A percentile compares a stretch with the other conserved stretches of the same genome.
These are phyloP conservation scores for Ophthalmolycus amberensis DNA, from an alignment of 2,113 vertebrate species.

Conservation along the genomic window DNA sequence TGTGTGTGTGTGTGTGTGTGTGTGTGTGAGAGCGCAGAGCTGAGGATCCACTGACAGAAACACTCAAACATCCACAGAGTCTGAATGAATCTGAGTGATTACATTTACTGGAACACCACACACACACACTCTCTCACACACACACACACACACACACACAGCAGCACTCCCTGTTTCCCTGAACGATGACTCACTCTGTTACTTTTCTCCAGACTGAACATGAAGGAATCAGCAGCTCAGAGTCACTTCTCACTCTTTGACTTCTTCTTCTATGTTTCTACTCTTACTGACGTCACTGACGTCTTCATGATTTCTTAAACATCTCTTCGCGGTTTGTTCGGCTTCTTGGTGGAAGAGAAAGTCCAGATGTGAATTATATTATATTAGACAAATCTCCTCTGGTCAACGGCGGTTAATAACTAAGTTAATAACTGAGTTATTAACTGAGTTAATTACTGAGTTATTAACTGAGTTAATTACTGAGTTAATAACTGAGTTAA, in stretches of 20 bases:
- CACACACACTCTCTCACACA: not conserved
- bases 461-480: too few species aligned
- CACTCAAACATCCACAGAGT: constrained; percentile 9
- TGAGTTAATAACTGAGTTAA: too few species aligned
- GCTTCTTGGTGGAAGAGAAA: too few species aligned
- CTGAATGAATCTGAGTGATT: constrained; percentile 16
- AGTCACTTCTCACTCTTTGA: not conserved
- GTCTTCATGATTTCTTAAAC: too few species aligned
- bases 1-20: too few species aligned
- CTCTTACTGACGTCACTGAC: too few species aligned
- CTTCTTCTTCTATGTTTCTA: not conserved
- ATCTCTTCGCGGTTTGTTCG: too few species aligned
- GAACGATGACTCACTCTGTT: constrained; percentile 50
- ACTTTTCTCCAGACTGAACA: constrained; percentile 8
- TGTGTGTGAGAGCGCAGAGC: not conserved
- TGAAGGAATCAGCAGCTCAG: not conserved
- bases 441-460: too few species aligned
- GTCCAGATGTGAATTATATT: too few species aligned
- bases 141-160: not conserved
- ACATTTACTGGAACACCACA: constrained; percentile 28
- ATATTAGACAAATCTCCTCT: too few species aligned
- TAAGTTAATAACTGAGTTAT: too few species aligned
- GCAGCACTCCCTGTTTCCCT: constrained; percentile 17
- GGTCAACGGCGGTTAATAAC: too few species aligned
- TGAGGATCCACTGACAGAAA: not conserved